Conservation (phyloP, 2,113 vertebrate genomes). For the Neolamprologus toae region DNA sequence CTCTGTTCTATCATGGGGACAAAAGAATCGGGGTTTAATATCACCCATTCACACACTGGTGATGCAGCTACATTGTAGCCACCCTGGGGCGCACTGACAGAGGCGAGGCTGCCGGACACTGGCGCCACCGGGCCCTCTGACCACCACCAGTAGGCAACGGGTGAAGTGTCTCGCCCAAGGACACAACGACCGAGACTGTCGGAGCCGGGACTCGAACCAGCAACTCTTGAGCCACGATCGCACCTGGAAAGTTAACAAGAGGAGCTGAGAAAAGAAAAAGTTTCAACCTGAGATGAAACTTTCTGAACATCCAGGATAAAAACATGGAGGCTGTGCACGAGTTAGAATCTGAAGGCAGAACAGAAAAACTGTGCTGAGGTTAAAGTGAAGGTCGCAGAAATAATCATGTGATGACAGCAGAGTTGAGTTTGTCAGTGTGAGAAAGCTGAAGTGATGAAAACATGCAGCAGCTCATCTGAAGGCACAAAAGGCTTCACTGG, state of each 20-base stretch:
- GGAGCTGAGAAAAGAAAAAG: neutral
- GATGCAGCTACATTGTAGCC: neutral
- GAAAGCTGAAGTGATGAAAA: neutral
- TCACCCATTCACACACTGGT: rapidly evolving
- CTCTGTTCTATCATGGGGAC: rapidly evolving
- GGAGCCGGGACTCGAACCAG: rapidly evolving
- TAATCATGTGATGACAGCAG: neutral
- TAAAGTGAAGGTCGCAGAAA: neutral
- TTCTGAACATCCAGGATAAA: neutral
- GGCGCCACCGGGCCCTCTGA: neutral
- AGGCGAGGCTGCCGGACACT: rapidly evolving
- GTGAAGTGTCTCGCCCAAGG: rapidly evolving
- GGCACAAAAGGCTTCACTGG: neutral
- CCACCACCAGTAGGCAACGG: rapidly evolving
- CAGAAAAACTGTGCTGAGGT: rapidly evolving
- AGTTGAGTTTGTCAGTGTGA: neutral
- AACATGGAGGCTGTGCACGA: neutral
- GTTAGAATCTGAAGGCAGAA: neutral
- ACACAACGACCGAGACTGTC: rapidly evolving
- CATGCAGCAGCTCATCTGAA: neutral
- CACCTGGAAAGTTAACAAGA: neutral
- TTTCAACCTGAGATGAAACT: rapidly evolving
- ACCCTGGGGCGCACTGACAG: neutral
- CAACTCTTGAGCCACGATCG: rapidly evolving
- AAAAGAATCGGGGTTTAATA: too few species aligned